Conservation (phyloP, 2,888 invertebrate genomes). For the Eristalis pertinax region DNA sequence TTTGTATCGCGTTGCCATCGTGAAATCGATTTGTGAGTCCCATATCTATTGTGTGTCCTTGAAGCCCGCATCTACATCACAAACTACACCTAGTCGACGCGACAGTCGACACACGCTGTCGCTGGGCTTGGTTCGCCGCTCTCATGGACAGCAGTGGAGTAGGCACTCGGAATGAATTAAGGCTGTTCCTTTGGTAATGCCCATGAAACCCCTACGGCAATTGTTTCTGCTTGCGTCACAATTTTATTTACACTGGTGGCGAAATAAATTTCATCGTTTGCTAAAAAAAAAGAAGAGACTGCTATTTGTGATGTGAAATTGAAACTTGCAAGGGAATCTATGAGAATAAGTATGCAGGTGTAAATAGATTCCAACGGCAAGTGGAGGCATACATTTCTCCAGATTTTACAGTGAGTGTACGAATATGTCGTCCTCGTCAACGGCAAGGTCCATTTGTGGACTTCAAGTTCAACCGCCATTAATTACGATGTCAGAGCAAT, state of each 20-base stretch:
- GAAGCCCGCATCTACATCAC: conserved; percentile 20
- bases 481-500: no score
- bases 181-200: background rate
- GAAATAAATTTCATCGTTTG: background rate
- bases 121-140: conserved; percentile 1
- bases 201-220: background rate
- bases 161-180: conserved; percentile 15
- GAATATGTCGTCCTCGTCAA: no score
- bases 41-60: conserved; percentile 48
- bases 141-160: background rate
- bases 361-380: no score
- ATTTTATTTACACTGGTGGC: background rate
- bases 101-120: background rate
- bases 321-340: no score
- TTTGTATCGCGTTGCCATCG: background rate
- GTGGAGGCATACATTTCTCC: no score
- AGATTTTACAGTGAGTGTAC: no score
- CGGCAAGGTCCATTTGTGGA: no score
- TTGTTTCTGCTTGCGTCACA: conserved; percentile 7
- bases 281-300: no score
- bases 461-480: no score
- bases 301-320: no score
- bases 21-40: conserved; percentile 49
- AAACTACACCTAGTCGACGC: background rate
- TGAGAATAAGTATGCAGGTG: no score